These are phyloP conservation scores for Halocynthia aurantium DNA, from an alignment of 23 tunicate genomes.

Conservation along the genomic window DNA sequence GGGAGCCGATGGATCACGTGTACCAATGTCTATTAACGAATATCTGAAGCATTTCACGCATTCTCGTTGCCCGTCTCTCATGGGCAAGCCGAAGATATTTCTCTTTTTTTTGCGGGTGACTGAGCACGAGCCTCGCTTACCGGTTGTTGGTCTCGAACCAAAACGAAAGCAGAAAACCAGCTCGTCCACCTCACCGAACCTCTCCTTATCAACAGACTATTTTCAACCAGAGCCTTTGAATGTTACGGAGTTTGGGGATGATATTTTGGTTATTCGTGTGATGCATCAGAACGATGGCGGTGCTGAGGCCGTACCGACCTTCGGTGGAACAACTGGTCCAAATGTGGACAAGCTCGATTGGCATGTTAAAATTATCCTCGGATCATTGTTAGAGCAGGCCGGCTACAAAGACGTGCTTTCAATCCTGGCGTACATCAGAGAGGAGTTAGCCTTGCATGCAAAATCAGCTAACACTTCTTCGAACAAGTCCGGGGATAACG, in stretches of 20 bases:
- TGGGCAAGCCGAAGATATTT: constrained; percentile 75
- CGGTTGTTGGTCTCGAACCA: constrained; percentile 10
- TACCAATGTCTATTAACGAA: constrained; percentile 13
- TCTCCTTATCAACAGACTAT: background rate
- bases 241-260: constrained; percentile 34
- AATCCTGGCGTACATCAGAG: constrained; percentile 40
- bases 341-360: constrained; percentile 43
- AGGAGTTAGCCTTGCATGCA: constrained; percentile 22
- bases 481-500: constrained; percentile 1
- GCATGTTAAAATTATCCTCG: constrained; percentile 44
- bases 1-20: constrained; percentile 25
- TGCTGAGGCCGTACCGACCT: constrained; percentile 57
- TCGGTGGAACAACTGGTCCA: constrained; percentile 46
- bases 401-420: constrained; percentile 48
- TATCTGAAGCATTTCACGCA: constrained; percentile 44
- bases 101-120: constrained; percentile 48
- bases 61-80: constrained; percentile 63
- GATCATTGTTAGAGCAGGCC: constrained; percentile 48
- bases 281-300: constrained; percentile 56
- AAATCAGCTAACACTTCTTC: constrained; percentile 27
- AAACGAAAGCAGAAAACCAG: constrained; percentile 1
- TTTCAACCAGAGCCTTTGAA: constrained; percentile 60
- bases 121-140: constrained; percentile 34
- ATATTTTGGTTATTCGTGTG: constrained; percentile 51
- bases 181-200: background rate